Conservation (phyloP, 2,797 vertebrate species). For the Acrocephalus scirpaceus region DNA sequence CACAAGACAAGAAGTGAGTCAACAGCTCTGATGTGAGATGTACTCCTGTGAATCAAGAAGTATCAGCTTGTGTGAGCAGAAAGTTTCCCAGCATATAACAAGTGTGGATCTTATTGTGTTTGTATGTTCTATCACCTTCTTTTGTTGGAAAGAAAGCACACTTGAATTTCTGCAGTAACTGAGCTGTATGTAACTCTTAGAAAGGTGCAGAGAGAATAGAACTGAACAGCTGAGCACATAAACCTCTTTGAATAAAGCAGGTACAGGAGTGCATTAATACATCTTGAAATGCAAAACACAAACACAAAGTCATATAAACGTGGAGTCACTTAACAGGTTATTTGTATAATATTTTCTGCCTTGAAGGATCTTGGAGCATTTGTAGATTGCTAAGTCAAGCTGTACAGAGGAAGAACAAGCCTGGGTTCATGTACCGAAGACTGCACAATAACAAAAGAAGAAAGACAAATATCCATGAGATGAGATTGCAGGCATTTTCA, state of each 20-base stretch:
- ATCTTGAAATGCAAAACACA: conserved; percentile 30
- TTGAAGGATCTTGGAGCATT: conserved; percentile 14
- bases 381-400: neutral
- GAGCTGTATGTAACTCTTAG: neutral
- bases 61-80: neutral
- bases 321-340: conserved; percentile 3
- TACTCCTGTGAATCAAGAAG: neutral
- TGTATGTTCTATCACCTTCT: neutral
- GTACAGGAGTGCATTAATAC: conserved; percentile 1
- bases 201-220: neutral
- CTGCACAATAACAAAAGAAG: neutral
- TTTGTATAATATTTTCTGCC: conserved; percentile 45
- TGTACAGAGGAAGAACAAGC: neutral
- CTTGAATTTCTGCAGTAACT: neutral
- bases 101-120: neutral
- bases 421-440: neutral
- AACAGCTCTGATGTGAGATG: neutral
- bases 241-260: conserved; percentile 10
- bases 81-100: neutral
- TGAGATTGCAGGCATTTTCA: neutral
- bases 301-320: conserved; percentile 23
- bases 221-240: neutral
- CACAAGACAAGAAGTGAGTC: neutral
- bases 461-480: neutral
- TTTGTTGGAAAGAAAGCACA: conserved; percentile 1